Conservation (phyloP, 2,797 vertebrate genomes). For the Sphenodon punctatus region DNA sequence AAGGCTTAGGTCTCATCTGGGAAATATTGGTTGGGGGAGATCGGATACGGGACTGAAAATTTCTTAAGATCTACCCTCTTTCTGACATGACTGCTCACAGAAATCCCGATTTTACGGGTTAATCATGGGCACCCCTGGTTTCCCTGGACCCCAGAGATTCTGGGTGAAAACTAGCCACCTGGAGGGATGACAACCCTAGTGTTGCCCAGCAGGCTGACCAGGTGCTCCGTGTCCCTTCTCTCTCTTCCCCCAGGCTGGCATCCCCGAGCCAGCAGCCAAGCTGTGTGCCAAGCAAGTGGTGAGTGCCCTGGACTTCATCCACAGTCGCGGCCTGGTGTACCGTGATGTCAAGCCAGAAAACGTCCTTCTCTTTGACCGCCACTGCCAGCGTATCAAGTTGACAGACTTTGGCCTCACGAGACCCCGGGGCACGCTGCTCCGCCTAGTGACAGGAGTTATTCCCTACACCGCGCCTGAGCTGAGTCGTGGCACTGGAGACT, state of each 20-base stretch:
- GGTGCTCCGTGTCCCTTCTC: too few species aligned
- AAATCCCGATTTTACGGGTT: too few species aligned
- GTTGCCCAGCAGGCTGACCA: too few species aligned
- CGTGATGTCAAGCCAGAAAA: slow-evolving; percentile 97
- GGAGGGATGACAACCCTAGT: too few species aligned
- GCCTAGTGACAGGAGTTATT: slow-evolving; percentile 74
- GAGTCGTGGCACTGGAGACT: slow-evolving; percentile 28
- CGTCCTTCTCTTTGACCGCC: slow-evolving; percentile 87
- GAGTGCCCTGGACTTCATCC: slow-evolving; percentile 89
- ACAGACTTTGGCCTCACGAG: slow-evolving; percentile 90
- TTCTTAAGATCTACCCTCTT: too few species aligned
- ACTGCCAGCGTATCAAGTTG: slow-evolving; percentile 88
- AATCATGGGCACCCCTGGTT: too few species aligned
- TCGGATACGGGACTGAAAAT: too few species aligned
- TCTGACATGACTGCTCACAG: too few species aligned
- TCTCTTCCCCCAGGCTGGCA: slow-evolving; percentile 79
- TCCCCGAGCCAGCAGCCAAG: slow-evolving; percentile 83
- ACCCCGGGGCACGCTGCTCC: slow-evolving; percentile 78
- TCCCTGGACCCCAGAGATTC: too few species aligned
- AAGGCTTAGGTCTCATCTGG: accelerated
- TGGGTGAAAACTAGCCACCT: too few species aligned
- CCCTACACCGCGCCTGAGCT: slow-evolving; percentile 93
- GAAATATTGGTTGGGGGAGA: too few species aligned
- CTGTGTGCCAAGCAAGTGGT: slow-evolving; percentile 90
- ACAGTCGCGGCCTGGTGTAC: slow-evolving; percentile 92